phyloP scores from a whole-genome alignment of 2,888 invertebrate genomes.

The Amiota minor region DNA sequence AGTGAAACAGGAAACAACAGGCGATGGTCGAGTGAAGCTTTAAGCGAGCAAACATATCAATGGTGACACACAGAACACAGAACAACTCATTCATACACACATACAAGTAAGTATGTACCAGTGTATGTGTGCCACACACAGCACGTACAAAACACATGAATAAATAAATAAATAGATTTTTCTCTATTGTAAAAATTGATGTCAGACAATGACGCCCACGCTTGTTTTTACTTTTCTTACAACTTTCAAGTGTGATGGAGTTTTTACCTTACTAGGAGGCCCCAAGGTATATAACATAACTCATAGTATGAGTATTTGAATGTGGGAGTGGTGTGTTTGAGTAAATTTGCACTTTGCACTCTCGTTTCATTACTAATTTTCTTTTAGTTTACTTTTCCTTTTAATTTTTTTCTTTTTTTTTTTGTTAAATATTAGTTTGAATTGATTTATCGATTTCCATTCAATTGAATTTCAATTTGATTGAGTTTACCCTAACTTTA shows the following conservation, averaged over 20 bases:
- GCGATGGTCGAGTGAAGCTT: neutral
- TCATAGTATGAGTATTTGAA: neutral
- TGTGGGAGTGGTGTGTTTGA: conserved; percentile 13
- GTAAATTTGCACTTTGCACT: neutral
- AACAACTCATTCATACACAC: too few relatives aligned
- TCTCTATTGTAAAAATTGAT: conserved; percentile 1
- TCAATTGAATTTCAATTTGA: conserved; percentile 52
- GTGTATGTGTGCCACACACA: neutral
- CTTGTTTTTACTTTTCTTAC: too few relatives aligned
- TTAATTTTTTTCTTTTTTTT: neutral
- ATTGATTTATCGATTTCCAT: conserved; percentile 59
- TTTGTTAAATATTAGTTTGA: conserved; percentile 42
- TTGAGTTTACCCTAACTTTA: conserved; percentile 41
- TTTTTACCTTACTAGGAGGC: too few relatives aligned
- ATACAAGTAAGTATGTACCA: too few relatives aligned
- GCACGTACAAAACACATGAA: conserved; percentile 33
- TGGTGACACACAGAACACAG: too few relatives aligned
- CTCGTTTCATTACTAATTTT: neutral
- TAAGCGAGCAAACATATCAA: too few relatives aligned
- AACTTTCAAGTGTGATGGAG: too few relatives aligned
- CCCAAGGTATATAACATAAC: too few relatives aligned
- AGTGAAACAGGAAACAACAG: neutral
- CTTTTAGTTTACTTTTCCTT: neutral
- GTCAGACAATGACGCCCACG: neutral
- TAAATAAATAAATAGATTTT: conserved; percentile 23